Evolutionary conservation across 2,888 invertebrate genomes (phyloP).

Genomic region (Drosophila fungiperda): DNA sequence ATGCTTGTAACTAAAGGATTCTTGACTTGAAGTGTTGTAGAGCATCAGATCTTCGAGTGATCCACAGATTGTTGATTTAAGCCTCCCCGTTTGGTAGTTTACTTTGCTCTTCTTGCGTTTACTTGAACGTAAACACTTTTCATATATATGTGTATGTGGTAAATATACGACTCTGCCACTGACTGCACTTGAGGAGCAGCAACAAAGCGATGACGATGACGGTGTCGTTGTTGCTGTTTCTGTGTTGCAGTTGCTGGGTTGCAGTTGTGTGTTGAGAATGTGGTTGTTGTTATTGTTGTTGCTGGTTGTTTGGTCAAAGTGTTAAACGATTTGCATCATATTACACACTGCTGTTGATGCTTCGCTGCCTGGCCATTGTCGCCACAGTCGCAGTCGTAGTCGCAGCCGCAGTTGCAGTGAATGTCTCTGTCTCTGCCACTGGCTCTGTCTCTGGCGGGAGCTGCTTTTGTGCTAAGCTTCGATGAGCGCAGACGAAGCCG

Average conservation of each 20-base stretch:
- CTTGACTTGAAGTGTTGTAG: constrained; percentile 11
- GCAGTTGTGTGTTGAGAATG: constrained; percentile 20
- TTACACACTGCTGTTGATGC: constrained; percentile 71
- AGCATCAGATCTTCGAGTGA: constrained; percentile 30
- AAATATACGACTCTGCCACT: constrained; percentile 57
- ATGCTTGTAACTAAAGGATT: background rate
- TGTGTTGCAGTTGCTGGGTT: constrained; percentile 24
- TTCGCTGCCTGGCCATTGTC: constrained; percentile 73
- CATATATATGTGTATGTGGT: background rate
- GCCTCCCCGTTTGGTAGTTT: constrained; percentile 51
- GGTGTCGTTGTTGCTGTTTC: constrained; percentile 29
- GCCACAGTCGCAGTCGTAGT: constrained; percentile 38
- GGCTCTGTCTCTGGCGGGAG: constrained; percentile 38
- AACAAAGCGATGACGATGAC: constrained; percentile 63
- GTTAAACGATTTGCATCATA: constrained; percentile 79
- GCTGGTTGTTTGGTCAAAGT: constrained; percentile 72
- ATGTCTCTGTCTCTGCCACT: constrained; percentile 13
- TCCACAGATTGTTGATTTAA: background rate
- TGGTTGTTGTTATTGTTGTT: constrained; percentile 30
- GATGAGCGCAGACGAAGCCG: constrained; percentile 44
- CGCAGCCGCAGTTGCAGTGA: constrained; percentile 10
- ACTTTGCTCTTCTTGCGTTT: constrained; percentile 55
- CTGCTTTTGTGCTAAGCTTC: constrained; percentile 73
- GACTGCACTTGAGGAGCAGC: constrained; percentile 69
- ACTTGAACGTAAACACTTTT: constrained; percentile 65